A percentile compares a stretch with the other conserved stretches of the same genome.
Conservation (phyloP, 2,113 vertebrate species). For the Halcyon senegalensis region DNA sequence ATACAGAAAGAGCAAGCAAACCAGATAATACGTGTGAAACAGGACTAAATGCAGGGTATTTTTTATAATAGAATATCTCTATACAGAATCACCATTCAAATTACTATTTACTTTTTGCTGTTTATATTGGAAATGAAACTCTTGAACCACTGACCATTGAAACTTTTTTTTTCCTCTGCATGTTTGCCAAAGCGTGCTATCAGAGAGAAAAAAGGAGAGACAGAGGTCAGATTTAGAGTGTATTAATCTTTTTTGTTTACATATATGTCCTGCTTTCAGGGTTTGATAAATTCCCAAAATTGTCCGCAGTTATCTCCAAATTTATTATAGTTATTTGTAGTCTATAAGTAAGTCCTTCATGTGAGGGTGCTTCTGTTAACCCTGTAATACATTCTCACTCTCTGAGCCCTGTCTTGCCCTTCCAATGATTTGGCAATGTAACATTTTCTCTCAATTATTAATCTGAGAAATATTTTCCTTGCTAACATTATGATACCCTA, state of each 20-base stretch:
- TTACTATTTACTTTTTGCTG: background rate
- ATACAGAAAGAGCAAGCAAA: background rate
- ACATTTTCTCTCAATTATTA: conserved; percentile 14
- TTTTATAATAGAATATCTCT: background rate
- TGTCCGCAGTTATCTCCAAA: background rate
- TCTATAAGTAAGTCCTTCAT: background rate
- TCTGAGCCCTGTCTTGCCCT: background rate
- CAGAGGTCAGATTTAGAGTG: background rate
- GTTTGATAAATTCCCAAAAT: background rate
- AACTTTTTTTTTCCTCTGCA: background rate
- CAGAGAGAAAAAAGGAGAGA: background rate
- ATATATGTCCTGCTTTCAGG: background rate
- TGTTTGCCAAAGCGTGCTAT: background rate
- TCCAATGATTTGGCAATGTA: background rate
- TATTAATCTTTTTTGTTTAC: background rate
- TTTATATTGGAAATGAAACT: background rate
- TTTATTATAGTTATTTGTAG: background rate
- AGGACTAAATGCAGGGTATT: background rate
- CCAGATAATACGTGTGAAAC: background rate
- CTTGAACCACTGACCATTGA: background rate
- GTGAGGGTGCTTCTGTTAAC: background rate
- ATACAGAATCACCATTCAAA: background rate
- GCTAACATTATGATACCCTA: background rate
- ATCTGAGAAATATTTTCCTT: conserved; percentile 6
- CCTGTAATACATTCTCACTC: background rate